Evolutionary conservation across 2,888 invertebrate species (phyloP).

Genomic region (Suillia variegata): DNA sequence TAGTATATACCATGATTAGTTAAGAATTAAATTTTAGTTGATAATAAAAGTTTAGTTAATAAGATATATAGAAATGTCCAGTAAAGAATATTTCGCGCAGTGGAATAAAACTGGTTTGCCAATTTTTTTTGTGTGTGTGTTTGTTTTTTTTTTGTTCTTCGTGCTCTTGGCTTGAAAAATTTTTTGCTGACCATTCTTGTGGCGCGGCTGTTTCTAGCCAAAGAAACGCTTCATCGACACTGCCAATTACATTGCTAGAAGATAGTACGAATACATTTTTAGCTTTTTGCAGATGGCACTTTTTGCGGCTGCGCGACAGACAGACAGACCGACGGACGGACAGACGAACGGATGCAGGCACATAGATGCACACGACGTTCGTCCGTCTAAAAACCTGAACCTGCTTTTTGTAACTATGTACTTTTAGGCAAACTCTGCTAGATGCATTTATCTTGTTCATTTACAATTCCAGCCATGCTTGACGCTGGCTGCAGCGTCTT

Average conservation of each 20-base stretch:
- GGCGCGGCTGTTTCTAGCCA: background rate
- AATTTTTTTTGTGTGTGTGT: too few relatives aligned
- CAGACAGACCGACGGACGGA: too few relatives aligned
- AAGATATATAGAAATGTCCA: too few relatives aligned
- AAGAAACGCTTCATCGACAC: background rate
- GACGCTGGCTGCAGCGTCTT: background rate
- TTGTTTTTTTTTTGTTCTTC: too few relatives aligned
- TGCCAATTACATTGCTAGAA: background rate
- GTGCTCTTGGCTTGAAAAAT: background rate
- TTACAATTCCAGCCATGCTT: conserved; percentile 35
- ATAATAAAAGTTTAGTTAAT: too few relatives aligned
- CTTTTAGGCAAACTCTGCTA: background rate
- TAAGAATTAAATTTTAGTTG: too few relatives aligned
- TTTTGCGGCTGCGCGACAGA: background rate
- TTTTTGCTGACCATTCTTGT: background rate
- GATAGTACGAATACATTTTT: conserved; percentile 1
- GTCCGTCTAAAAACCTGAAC: background rate
- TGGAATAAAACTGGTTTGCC: too few relatives aligned
- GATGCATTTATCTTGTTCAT: conserved; percentile 33
- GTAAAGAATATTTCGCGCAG: too few relatives aligned
- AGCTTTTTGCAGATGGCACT: conserved; percentile 4
- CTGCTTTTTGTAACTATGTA: background rate
- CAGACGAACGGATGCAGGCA: too few relatives aligned
- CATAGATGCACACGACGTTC: too few relatives aligned
- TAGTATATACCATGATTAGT: too few relatives aligned